A percentile compares a stretch with the other conserved stretches of the same genome.
Conservation (phyloP, 1,140 invertebrate species). For the Eumaeus atala region DNA sequence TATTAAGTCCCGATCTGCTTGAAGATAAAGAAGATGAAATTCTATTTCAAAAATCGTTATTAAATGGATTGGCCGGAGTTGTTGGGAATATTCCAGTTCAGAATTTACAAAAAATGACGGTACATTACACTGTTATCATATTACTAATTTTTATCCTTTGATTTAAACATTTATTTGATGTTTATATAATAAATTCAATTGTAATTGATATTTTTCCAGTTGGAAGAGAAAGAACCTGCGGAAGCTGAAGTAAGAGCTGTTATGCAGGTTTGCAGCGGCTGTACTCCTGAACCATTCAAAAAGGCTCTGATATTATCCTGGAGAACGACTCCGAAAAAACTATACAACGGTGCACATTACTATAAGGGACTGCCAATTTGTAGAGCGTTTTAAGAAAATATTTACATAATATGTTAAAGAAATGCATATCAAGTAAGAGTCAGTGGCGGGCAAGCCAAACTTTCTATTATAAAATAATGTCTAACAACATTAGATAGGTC, state of each 20-base stretch:
- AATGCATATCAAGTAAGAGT: not conserved
- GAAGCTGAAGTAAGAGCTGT: slow-evolving; percentile 86
- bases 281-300: slow-evolving; percentile 82
- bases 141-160: too few relatives aligned
- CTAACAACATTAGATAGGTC: slow-evolving; percentile 10
- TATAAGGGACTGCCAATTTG: slow-evolving; percentile 79
- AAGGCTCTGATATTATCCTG: slow-evolving; percentile 84
- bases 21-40: slow-evolving; percentile 45
- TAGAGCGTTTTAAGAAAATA: slow-evolving; percentile 78
- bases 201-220: slow-evolving; percentile 33
- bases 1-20: slow-evolving; percentile 50
- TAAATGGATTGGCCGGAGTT: slow-evolving; percentile 80
- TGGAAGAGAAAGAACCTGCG: slow-evolving; percentile 85
- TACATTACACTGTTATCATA: slow-evolving; percentile 28
- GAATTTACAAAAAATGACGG: slow-evolving; percentile 70
- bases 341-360: slow-evolving; percentile 82
- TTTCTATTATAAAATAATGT: slow-evolving; percentile 11
- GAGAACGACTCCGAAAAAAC: slow-evolving; percentile 82
- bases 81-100: slow-evolving; percentile 76
- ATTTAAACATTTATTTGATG: not conserved
- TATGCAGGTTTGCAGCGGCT: slow-evolving; percentile 84
- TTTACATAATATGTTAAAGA: not conserved
- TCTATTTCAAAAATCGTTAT: slow-evolving; percentile 67
- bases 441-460: slow-evolving; percentile 13
- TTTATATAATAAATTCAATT: too few relatives aligned